Evolutionary conservation across 2,888 invertebrate genomes (phyloP).

Genomic region (Encarsia formosa): DNA sequence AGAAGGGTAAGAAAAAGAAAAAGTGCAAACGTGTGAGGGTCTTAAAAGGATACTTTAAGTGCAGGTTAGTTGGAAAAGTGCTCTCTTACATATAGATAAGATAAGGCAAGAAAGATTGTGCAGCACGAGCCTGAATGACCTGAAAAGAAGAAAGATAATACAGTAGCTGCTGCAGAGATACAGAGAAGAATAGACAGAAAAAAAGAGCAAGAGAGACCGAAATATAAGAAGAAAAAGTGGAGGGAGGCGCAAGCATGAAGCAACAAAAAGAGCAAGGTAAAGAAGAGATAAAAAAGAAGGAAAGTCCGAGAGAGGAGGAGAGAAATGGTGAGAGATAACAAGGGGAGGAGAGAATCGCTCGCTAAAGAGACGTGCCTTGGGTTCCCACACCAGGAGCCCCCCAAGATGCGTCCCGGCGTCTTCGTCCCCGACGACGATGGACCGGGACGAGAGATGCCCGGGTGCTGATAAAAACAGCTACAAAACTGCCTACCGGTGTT

Average conservation of each 20-base stretch:
- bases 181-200: too few relatives aligned
- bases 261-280: neutral
- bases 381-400: conserved; percentile 52
- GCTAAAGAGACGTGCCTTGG: conserved; percentile 50
- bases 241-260: neutral
- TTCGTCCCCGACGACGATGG: neutral
- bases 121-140: conserved; percentile 4
- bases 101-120: neutral
- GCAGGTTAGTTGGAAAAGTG: neutral
- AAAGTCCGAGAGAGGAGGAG: conserved; percentile 13
- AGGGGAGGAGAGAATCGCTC: conserved; percentile 30
- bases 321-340: conserved; percentile 19
- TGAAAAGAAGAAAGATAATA: conserved; percentile 15
- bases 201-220: neutral
- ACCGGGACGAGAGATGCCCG: conserved; percentile 30
- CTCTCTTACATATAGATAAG: too few relatives aligned
- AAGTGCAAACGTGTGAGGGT: neutral
- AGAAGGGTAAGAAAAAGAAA: neutral
- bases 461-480: conserved; percentile 52
- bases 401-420: conserved; percentile 51
- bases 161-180: conserved; percentile 4
- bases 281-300: conserved; percentile 1
- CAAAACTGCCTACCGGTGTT: conserved; percentile 48
- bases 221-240: neutral
- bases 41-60: conserved; percentile 1